Conservation (phyloP, 2,797 vertebrate genomes). For the Hippoglossus hippoglossus region DNA sequence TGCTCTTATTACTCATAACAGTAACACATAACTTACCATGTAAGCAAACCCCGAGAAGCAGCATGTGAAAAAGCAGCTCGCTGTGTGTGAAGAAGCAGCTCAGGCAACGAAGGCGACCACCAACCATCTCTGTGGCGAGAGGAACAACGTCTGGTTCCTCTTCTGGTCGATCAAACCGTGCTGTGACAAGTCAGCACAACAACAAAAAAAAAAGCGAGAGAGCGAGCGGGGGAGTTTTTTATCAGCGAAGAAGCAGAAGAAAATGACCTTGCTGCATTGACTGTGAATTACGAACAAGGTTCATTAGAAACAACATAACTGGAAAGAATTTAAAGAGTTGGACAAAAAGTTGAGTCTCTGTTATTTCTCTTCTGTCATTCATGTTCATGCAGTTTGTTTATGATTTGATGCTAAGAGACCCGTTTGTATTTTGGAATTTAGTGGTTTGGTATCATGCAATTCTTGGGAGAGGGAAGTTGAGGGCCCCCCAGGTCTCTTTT, state of each 20-base stretch:
- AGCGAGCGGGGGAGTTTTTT: conserved; percentile 8
- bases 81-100: neutral
- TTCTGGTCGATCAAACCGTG: conserved; percentile 18
- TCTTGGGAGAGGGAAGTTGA: too few relatives aligned
- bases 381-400: too few relatives aligned
- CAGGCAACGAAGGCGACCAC: neutral
- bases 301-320: neutral
- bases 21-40: conserved; percentile 30
- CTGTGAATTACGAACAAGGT: neutral
- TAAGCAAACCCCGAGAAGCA: conserved; percentile 27
- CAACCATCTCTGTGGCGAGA: conserved; percentile 41
- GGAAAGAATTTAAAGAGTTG: too few relatives aligned
- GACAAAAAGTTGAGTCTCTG: too few relatives aligned
- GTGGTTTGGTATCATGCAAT: too few relatives aligned
- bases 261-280: neutral
- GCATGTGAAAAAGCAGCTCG: conserved; percentile 23
- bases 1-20: neutral
- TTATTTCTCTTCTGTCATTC: too few relatives aligned
- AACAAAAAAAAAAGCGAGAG: neutral
- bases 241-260: rapidly evolving
- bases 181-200: neutral
- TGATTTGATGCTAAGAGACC: too few relatives aligned
- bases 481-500: too few relatives aligned
- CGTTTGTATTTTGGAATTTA: too few relatives aligned
- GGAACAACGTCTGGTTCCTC: conserved; percentile 52